These are phyloP conservation scores for Turdus rufiventris DNA, from an alignment of 2,113 vertebrate genomes.

Conservation along the genomic window DNA sequence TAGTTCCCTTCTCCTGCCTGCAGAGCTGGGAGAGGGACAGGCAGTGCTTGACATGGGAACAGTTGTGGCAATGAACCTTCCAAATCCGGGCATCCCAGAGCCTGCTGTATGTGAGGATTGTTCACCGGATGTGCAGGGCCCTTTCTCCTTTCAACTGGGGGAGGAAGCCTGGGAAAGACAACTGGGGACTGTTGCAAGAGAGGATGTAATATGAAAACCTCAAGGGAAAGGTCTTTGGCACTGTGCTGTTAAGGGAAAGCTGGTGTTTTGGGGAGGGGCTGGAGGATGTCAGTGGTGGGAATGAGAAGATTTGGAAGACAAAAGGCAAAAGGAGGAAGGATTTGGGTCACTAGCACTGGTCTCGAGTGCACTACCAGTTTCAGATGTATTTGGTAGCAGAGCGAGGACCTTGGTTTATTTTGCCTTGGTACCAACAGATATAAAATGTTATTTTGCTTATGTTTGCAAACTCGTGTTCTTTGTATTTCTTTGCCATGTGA, in stretches of 20 bases:
- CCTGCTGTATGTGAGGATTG: background rate
- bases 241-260: background rate
- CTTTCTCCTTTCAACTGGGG: background rate
- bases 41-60: background rate
- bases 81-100: background rate
- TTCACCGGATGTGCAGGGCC: rapidly evolving
- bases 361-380: background rate
- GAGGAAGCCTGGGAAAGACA: background rate
- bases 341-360: background rate
- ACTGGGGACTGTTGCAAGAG: background rate
- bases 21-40: rapidly evolving
- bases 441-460: background rate
- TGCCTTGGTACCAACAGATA: background rate
- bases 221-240: background rate
- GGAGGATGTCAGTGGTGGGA: background rate
- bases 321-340: background rate
- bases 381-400: background rate
- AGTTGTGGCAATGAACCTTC: background rate
- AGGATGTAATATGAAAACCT: background rate
- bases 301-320: background rate
- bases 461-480: background rate
- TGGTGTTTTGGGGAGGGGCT: background rate
- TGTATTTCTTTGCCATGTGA: background rate
- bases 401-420: rapidly evolving
- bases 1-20: background rate